Conservation (phyloP, 2,113 vertebrate species). For the Anseranas semipalmata region DNA sequence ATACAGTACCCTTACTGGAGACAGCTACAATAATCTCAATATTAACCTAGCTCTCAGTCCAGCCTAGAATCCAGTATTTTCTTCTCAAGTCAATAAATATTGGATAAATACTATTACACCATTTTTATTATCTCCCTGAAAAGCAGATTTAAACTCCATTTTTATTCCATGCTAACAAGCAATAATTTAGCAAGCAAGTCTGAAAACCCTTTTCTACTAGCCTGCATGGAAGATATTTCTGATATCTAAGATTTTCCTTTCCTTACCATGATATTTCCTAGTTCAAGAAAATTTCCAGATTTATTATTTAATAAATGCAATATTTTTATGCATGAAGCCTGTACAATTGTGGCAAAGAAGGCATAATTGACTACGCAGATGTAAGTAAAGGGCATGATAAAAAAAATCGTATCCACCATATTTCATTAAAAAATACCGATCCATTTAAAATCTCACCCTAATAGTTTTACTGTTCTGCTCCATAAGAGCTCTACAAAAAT, state of each 20-base stretch:
- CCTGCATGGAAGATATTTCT: neutral
- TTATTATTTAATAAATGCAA: neutral
- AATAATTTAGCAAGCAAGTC: neutral
- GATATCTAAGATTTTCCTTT: neutral
- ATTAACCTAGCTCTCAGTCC: neutral
- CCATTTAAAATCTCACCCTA: neutral
- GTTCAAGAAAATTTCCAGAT: neutral
- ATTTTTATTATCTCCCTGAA: neutral
- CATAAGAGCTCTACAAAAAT: conserved; percentile 29
- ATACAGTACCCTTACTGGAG: neutral
- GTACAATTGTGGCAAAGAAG: neutral
- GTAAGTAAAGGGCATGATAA: neutral
- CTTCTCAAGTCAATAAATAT: neutral
- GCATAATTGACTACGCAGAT: neutral
- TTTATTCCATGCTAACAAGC: neutral
- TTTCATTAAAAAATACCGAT: conserved; percentile 8
- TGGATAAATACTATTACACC: neutral
- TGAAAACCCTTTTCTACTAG: neutral
- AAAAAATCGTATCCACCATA: neutral
- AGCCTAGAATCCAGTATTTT: neutral
- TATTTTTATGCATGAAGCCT: neutral
- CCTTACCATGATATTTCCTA: neutral
- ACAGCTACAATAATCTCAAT: neutral
- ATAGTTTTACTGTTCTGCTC: conserved; percentile 45
- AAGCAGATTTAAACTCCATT: neutral